These are phyloP conservation scores for Saccostrea cuccullata DNA, from an alignment of 1,140 invertebrate species.

Conservation along the genomic window DNA sequence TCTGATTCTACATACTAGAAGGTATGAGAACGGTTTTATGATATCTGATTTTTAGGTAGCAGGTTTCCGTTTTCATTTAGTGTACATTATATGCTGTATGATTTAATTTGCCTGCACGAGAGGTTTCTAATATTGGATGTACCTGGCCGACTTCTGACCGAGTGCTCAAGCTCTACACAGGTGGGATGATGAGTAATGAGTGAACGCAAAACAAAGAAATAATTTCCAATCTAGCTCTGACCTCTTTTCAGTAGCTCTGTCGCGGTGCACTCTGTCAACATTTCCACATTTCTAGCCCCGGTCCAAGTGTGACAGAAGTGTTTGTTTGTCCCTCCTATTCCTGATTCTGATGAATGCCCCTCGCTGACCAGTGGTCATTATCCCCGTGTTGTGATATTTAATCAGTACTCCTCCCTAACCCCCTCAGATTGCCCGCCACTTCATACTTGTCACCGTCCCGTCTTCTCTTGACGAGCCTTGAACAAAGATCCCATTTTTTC, in stretches of 20 bases:
- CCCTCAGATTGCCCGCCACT: background rate
- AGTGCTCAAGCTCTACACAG: background rate
- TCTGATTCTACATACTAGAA: background rate
- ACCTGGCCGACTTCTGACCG: constrained; percentile 26
- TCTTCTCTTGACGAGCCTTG: background rate
- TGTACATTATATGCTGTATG: constrained; percentile 30
- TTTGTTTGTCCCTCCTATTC: background rate
- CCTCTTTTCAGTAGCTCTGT: background rate
- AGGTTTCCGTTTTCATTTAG: constrained; percentile 10
- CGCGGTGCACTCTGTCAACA: background rate
- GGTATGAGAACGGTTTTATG: background rate
- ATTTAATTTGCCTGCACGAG: constrained; percentile 33
- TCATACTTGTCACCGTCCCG: background rate
- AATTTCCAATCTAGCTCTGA: background rate
- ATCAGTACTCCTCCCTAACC: background rate
- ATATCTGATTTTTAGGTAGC: background rate
- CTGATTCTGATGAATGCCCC: background rate
- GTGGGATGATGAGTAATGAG: constrained; percentile 36
- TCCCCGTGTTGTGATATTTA: background rate
- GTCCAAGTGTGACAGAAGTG: background rate
- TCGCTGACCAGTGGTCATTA: background rate
- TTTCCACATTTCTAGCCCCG: background rate
- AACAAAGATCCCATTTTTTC: background rate
- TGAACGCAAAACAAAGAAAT: constrained; percentile 2
- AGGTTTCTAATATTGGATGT: constrained; percentile 6